Base-by-base conservation (phyloP, 2,797 vertebrate species). In the Danionella dracula region DNA sequence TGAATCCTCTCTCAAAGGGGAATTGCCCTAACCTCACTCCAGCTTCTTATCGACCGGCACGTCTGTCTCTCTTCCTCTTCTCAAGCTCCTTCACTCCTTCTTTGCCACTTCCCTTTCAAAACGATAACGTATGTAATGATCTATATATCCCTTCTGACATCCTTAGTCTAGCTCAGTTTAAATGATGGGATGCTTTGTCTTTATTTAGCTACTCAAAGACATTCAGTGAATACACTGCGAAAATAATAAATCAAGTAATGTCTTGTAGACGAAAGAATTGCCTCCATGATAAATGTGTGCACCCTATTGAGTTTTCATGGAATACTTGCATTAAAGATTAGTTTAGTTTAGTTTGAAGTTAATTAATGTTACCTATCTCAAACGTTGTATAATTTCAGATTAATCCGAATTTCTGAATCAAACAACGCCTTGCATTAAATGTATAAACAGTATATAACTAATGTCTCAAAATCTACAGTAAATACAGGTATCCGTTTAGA, bases 101-200 rank as follows among this genome's bases (percentile, higher is more conserved):
- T 66, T 17, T 48, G 42, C 23, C 50, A 11, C 42, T 60, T 66
- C 11, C 59, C 12, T 4, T 55, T 75, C 27, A 65, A 41, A n/a
- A 56, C 68, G 66, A 76, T 78, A 6, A 45, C 72, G 72, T 76
- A 79, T 73, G 72, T 79, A 79, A 70, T 77, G 69, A 81, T 77
- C 60, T 59, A 16, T 76, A 61, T 72, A 68, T 79, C 65, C 41
- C 40, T 17, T 38, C 16, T 71, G 57, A 60, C 60, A 44, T 63
- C 19, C 20, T 48, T 66, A 70, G 57, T 76, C 75, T 59, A 42
- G 58, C 6, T 27, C 57, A 61, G 65, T 54, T 74, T 42, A 69
- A 64, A 63, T 68, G 44, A 68, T 64, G 49, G 40, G 31, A 27
- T 4, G n/a, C 13, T 64, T 45, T 72, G 41, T 23, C 41, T 32